Evolutionary conservation across 2,113 vertebrate genomes (phyloP).

Genomic region (Suncus etruscus): DNA sequence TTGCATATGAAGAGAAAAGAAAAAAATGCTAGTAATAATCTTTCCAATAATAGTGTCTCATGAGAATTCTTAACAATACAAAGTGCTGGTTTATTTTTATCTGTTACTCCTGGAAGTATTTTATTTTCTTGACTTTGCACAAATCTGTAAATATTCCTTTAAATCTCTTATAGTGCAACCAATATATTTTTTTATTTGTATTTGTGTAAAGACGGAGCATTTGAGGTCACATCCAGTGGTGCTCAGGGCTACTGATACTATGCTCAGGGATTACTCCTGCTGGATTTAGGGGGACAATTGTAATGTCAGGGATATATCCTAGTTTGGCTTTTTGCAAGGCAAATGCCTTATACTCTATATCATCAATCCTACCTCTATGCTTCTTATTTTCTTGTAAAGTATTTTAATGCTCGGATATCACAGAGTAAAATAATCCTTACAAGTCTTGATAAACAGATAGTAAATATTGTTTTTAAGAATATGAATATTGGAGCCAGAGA

Average conservation of each 20-base stretch:
- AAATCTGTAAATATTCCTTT: not conserved
- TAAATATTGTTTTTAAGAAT: slow-evolving; percentile 47
- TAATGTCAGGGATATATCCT: no score
- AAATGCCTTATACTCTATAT: no score
- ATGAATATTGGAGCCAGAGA: slow-evolving; percentile 11
- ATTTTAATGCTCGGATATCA: not conserved
- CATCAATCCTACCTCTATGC: no score
- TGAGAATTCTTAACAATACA: slow-evolving; percentile 63
- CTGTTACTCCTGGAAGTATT: slow-evolving; percentile 22
- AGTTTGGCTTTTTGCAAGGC: no score
- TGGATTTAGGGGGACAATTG: no score
- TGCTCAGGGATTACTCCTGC: no score
- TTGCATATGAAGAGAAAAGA: not conserved
- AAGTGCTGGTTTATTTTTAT: slow-evolving; percentile 75
- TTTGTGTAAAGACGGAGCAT: no score
- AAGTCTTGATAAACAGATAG: slow-evolving; percentile 12
- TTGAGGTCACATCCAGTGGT: no score
- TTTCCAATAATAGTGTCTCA: slow-evolving; percentile 76
- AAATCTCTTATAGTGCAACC: slow-evolving; percentile 28
- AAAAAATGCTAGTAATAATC: slow-evolving; percentile 63
- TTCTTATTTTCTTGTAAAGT: no score
- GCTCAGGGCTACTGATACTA: no score
- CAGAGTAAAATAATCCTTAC: not conserved
- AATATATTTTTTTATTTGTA: not conserved
- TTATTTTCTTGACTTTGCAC: slow-evolving; percentile 18